A percentile compares a stretch with the other conserved stretches of the same genome.
phyloP scores from a whole-genome alignment of 2,888 invertebrate species.

The Lasioglossum vierecki region DNA sequence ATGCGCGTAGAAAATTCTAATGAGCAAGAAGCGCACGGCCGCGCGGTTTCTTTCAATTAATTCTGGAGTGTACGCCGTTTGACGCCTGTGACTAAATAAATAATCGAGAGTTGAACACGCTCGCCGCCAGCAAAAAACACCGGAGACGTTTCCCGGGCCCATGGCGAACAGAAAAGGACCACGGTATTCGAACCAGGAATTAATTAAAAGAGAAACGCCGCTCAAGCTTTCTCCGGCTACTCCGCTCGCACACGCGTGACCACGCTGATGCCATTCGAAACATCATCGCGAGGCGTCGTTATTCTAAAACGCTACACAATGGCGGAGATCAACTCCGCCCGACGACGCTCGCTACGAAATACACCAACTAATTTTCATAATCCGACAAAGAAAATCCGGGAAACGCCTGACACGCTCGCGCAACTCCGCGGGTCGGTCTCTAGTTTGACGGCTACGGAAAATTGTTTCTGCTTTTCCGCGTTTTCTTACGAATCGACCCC shows the following conservation, averaged over 20 bases:
- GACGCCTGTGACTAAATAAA: conserved; percentile 38
- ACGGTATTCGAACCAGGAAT: conserved; percentile 28
- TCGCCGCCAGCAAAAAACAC: not conserved
- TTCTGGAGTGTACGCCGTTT: conserved; percentile 21
- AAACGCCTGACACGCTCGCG: conserved; percentile 2
- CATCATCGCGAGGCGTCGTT: not conserved
- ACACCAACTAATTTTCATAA: conserved; percentile 26
- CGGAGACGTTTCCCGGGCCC: not conserved
- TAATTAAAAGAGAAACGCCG: conserved; percentile 34
- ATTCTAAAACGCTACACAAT: not conserved
- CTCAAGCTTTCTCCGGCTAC: not conserved
- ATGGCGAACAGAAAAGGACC: not conserved
- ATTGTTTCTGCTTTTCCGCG: not conserved
- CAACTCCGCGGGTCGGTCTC: not conserved
- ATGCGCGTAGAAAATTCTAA: conserved; percentile 64
- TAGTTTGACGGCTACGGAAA: not conserved
- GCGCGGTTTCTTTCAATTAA: conserved; percentile 48
- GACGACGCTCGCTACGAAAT: not conserved
- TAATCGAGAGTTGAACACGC: conserved; percentile 36
- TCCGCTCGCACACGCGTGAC: not conserved
- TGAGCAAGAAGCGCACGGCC: conserved; percentile 34
- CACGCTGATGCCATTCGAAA: not conserved
- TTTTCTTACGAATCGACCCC: not conserved
- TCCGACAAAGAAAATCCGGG: conserved; percentile 11
- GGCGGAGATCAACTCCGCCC: conserved; percentile 2